Base-by-base conservation (phyloP, 1,140 invertebrate species). In the Colletes gigas region DNA sequence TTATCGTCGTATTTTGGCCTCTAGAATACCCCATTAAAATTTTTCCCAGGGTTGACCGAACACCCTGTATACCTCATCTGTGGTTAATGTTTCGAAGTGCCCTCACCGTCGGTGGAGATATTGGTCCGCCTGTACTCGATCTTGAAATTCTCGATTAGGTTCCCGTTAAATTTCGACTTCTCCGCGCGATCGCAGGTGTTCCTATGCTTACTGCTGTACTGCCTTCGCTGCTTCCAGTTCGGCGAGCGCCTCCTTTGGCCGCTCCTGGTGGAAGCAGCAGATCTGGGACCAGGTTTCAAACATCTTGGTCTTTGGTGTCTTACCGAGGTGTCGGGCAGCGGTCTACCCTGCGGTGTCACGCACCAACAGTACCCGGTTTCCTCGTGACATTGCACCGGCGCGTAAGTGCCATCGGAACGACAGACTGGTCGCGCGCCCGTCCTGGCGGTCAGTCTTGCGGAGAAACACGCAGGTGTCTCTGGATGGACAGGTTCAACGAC, bases 341-440 rank as follows among this genome's bases (percentile, higher is more conserved):
- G 97, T 83, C 95, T 95, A 15, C 98, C 98, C 82, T 96, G 94
- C 2, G 96, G 94, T 5, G 96, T 97, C 41, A 98, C 97, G 92
- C 98, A 99, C 96, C 96, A 97, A 89, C 96, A 97, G 89, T 95
- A 96, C 69, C 96, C 96, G 1, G 96, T 96, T 66, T 95, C 95
- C 10, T 93, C 92, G 84, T 97, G 96, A 90, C 98, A 98, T 93
- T 99, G 98, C 57, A 97, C 95, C 7, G 97, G 95, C 2, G 96
- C 95, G 91, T 96, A 99, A 4, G 95, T 96, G 10, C 98, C 98
- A 88, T 98, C 97, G 8, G 94, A 93, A 68, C 96, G 95, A 90
- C 98, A 99, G 47, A 94, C 93, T 5, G 97, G 97, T 41, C 88
- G 86, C 4, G 89, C 83, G 50, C 88, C 87, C 0, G 84, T 73